Evolutionary conservation across 2,888 invertebrate genomes (phyloP), one percentile per base, ranked within the genome.

Genomic region (Sminthurides aquaticus): DNA sequence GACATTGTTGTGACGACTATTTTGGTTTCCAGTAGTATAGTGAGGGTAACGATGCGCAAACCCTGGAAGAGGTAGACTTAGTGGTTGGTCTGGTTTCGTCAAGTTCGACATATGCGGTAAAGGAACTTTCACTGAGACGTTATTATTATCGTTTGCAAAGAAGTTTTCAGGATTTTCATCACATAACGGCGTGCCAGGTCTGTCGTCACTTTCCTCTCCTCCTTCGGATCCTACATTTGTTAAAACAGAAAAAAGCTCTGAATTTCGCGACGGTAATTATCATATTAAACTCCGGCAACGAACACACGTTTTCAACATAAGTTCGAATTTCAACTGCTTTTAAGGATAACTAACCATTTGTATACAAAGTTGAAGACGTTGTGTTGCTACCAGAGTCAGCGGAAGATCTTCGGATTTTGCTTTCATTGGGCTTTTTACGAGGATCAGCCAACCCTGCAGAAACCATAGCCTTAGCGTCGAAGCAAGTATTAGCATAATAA

Each of bases 51-150:
- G 64, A 25, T 58, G 63, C 25, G 64, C 64, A 48, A 94, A 94
- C 80, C 89, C 87, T 49, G 94, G 94, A 75, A 94, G 80, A 25
- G 94, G 93, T 76, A 94, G 81, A 75, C 88, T 87, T 79, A 93
- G 83, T 34, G 91, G 89, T 18, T 86, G 84, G 67, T 79, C 84
- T 78, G 18, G 55, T 49, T 64, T 68, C 18, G 49, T 63, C 34
- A 57, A 54, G 27, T 62, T 26, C 15, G 48, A 56, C 22, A 26
- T 27, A 34, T 55, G 52, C 56, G 56, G 27, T 28, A 48, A 22
- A 3, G 49, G 48, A 8, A 63, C 34, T 66, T 65, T 65, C 43
- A 60, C 49, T 49, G 64, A 52, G 49, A 55, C 57, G 26, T 52
- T 60, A 43, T 55, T 60, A 26, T 56, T 64, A 18, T 64, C 64